These are phyloP conservation scores for Motacilla tschutschensis DNA, from an alignment of 2,113 vertebrate species.

Conservation along the genomic window DNA sequence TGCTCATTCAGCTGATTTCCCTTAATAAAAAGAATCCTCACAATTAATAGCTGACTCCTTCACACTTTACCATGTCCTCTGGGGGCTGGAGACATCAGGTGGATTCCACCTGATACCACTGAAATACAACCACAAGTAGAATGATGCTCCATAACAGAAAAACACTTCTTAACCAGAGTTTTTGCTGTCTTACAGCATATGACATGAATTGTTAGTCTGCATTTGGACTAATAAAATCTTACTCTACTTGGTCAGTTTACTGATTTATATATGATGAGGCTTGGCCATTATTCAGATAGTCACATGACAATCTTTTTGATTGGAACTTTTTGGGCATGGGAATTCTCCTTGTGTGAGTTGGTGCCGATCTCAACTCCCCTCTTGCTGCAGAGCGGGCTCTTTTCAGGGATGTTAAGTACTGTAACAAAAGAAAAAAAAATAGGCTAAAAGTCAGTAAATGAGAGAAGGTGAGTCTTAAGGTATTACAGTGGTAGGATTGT, in stretches of 20 bases:
- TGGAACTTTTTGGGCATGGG: neutral
- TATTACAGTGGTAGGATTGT: neutral
- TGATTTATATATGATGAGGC: neutral
- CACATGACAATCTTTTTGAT: neutral
- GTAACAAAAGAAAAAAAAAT: neutral
- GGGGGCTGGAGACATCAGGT: neutral
- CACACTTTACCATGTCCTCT: neutral
- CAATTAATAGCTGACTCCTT: neutral
- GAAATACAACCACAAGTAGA: neutral
- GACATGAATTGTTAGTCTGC: neutral
- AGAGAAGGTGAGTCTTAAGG: neutral
- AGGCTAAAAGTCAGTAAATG: neutral
- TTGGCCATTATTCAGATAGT: neutral
- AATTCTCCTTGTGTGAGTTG: neutral
- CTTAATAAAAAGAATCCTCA: neutral
- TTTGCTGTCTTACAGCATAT: neutral
- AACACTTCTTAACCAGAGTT: neutral
- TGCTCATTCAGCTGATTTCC: neutral
- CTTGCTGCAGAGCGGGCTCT: neutral
- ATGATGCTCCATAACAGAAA: neutral
- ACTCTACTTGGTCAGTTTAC: neutral
- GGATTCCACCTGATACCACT: conserved; percentile 33
- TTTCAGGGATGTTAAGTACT: neutral
- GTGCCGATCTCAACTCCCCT: neutral
- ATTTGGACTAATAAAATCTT: neutral